Evolutionary conservation across 2,797 vertebrate genomes (phyloP).

Genomic region (Ambastaia sidthimunki): DNA sequence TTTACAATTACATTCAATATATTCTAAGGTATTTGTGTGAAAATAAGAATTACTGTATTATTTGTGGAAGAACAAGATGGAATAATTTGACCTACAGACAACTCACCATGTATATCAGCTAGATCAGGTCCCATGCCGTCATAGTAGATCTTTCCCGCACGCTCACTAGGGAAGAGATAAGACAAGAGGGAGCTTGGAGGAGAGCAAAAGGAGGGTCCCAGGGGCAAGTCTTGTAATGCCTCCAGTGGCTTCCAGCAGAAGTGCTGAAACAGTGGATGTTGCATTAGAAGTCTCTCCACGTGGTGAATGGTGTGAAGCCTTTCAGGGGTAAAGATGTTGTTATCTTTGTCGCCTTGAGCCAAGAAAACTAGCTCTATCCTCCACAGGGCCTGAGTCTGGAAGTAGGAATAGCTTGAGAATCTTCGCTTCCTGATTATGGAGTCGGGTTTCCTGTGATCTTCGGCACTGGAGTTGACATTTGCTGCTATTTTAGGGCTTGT

Average conservation of each 20-base stretch:
- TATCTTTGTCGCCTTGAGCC: slow-evolving; percentile 86
- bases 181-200: slow-evolving; percentile 96
- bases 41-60: not conserved
- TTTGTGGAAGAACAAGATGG: not conserved
- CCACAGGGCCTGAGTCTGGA: slow-evolving; percentile 93
- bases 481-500: not conserved
- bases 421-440: slow-evolving; percentile 66
- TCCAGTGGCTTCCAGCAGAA: slow-evolving; percentile 98
- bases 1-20: not conserved
- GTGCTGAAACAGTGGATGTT: slow-evolving; percentile 90
- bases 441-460: slow-evolving; percentile 20
- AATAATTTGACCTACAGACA: not conserved
- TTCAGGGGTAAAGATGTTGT: slow-evolving; percentile 94
- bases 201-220: slow-evolving; percentile 94
- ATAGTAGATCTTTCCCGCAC: slow-evolving; percentile 94
- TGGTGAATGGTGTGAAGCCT: slow-evolving; percentile 90
- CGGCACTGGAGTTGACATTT: slow-evolving; percentile 1
- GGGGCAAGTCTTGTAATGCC: slow-evolving; percentile 88
- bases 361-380: slow-evolving; percentile 96
- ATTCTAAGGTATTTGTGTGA: not conserved
- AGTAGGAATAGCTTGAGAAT: slow-evolving; percentile 80
- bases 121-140: slow-evolving; percentile 97
- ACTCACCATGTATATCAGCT: slow-evolving; percentile 92
- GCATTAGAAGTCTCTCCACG: slow-evolving; percentile 92
- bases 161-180: slow-evolving; percentile 95